phyloP scores from a whole-genome alignment of 2,113 vertebrate genomes.

The Ceyx margarethae region DNA sequence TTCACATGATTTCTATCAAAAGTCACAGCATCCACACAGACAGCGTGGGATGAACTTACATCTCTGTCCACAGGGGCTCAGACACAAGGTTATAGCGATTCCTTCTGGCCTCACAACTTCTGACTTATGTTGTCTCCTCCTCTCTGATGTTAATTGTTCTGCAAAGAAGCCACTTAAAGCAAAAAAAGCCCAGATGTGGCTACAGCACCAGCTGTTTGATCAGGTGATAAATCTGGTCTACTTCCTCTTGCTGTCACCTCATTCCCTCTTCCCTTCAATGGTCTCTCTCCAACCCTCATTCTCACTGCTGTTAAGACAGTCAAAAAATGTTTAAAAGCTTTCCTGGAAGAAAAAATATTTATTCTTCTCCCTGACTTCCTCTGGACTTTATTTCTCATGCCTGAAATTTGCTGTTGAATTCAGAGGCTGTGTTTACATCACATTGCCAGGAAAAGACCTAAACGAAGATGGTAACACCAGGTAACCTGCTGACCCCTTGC shows the following conservation, averaged over 20 bases:
- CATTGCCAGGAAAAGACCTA: neutral
- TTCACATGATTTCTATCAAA: neutral
- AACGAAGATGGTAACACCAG: neutral
- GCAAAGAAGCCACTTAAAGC: neutral
- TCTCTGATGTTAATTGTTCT: neutral
- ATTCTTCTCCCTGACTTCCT: neutral
- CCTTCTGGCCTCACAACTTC: neutral
- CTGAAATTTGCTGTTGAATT: neutral
- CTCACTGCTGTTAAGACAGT: neutral
- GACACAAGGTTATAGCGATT: neutral
- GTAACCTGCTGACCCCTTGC: neutral
- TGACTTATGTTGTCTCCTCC: neutral
- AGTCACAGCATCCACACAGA: neutral
- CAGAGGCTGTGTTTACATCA: neutral
- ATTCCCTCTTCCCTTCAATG: neutral
- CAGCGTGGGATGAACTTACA: neutral
- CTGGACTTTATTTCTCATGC: neutral
- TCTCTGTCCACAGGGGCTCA: neutral
- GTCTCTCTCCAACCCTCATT: neutral
- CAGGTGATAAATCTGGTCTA: neutral
- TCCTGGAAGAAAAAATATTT: neutral
- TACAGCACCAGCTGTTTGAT: neutral
- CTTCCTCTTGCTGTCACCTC: neutral
- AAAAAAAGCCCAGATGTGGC: neutral
- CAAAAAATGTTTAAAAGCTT: neutral